Percentiles rank a stretch among this genome's conserved stretches.
Evolutionary conservation across 2,888 invertebrate species (phyloP).

Genomic region (Sycophila texana): DNA sequence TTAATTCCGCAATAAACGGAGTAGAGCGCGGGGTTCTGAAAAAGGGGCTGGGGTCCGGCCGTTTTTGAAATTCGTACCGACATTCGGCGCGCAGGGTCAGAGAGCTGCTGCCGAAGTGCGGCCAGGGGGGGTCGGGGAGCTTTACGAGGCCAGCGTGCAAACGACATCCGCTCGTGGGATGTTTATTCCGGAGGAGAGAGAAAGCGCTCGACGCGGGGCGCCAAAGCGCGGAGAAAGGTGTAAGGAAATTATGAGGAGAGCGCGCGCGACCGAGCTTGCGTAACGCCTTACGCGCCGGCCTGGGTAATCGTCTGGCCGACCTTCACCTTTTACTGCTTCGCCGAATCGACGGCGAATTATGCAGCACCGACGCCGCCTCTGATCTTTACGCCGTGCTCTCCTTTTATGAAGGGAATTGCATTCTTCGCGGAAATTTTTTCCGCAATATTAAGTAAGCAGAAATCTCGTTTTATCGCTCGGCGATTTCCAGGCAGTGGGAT

Average conservation of each 20-base stretch:
- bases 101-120: constrained; percentile 52
- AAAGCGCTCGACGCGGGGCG: neutral
- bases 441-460: no score
- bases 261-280: neutral
- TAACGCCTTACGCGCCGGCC: neutral
- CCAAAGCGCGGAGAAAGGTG: neutral
- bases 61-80: constrained; percentile 20
- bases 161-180: constrained; percentile 55
- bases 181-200: constrained; percentile 36
- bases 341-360: constrained; percentile 6
- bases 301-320: constrained; percentile 16
- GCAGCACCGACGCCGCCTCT: no score
- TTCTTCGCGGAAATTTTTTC: no score
- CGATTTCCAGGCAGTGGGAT: no score
- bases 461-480: no score
- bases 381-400: no score
- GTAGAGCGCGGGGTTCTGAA: no score
- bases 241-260: constrained; percentile 10
- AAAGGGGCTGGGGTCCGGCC: no score
- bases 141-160: constrained; percentile 58
- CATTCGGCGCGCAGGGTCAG: neutral
- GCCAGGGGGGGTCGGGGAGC: constrained; percentile 53
- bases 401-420: no score
- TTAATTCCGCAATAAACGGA: no score
- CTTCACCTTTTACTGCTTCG: constrained; percentile 22